Evolutionary conservation across 2,113 vertebrate genomes (phyloP), one percentile per base, ranked within the genome.

Genomic region (Zosterops lateralis): DNA sequence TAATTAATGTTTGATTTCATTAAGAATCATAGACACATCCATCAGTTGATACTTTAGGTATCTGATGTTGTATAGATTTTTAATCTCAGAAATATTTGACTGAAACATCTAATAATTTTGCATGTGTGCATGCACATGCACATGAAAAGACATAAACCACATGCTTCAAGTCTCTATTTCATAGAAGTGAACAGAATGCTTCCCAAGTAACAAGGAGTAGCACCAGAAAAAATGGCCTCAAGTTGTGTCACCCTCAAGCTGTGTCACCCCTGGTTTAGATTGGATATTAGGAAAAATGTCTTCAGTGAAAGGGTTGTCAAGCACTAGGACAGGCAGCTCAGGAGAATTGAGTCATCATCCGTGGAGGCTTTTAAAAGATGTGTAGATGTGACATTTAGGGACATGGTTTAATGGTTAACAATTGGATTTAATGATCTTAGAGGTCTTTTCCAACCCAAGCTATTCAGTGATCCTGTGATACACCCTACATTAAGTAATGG

Each of bases 1-100:
- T 91, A 93, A 95, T 81, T 76, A 24, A 45, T 51, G 6, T 75
- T 75, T 82, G n/a, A 86, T 89, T 95, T 94, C 7, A 57, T 73
- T 78, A 74, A 75, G 58, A 40, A 17, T 31, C 80, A 65, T 19
- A 83, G 45, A 68, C 21, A 9, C 4, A 84, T 76, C 53, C 25
- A 67, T 51, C 53, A 80, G 10, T 9, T 91, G 65, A 62, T 44
- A 66, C 14, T 54, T 85, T 57, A 68, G 19, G 17, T 60, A 60
- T 31, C 12, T 73, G 68, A 40, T 18, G 9, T 22, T 44, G 9
- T 42, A 57, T 36, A 34, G 7, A 64, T 54, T 91, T 93, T 84
- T 74, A 74, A 50, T 53, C 40, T 53, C 57, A 79, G 40, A 70
- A 85, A 62, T 73, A 88, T 53, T 85, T 87, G 81, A 62, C 34